Evolutionary conservation across 2,113 vertebrate species (phyloP), one percentile per base, ranked within the genome.

Genomic region (Hystrix cristata): DNA sequence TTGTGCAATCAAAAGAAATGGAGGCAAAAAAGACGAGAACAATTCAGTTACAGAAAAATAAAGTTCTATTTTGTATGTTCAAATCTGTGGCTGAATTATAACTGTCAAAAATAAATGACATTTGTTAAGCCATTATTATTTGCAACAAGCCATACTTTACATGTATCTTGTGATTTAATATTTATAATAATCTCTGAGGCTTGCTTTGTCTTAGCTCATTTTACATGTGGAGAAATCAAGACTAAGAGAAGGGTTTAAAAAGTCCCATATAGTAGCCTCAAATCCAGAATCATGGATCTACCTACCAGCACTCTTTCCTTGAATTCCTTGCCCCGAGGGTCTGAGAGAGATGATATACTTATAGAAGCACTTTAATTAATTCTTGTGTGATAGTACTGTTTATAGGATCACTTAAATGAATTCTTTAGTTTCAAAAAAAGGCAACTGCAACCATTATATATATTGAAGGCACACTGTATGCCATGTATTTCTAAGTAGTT

Each of bases 401-500:
- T 90, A 60, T 46, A 93, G 10, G 16, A 81, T 9, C 29, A 85
- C 23, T 92, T 79, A 57, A 69, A 92, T 89, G 23, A 72, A 85
- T 80, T 84, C 34, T 91, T 91, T 74, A 12, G 7, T 79, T 60
- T 90, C 87, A 93, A 38, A 93, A 81, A 81, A 93, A 93, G 67
- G 43, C 25, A 76, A 86, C 14, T 71, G 21, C 31, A 87, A 65
- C 51, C 72, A 29, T 7, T n/a, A 83, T 31, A 31, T 57, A 76
- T 38, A 65, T 21, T 71, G 51, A 92, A 85, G 72, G 34, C 11
- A 91, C 19, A 88, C 18, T 34, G 11, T 23, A 5, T n/a, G 29
- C 55, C 57, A 91, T 29, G 3, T n/a, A 91, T 46, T 46, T 80
- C 57, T 81, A 53, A 48, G 57, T 57, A 65, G 38, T 60, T 88